These are phyloP conservation scores for Tenualosa thibaudeaui DNA, from an alignment of 2,797 vertebrate genomes.

Conservation along the genomic window DNA sequence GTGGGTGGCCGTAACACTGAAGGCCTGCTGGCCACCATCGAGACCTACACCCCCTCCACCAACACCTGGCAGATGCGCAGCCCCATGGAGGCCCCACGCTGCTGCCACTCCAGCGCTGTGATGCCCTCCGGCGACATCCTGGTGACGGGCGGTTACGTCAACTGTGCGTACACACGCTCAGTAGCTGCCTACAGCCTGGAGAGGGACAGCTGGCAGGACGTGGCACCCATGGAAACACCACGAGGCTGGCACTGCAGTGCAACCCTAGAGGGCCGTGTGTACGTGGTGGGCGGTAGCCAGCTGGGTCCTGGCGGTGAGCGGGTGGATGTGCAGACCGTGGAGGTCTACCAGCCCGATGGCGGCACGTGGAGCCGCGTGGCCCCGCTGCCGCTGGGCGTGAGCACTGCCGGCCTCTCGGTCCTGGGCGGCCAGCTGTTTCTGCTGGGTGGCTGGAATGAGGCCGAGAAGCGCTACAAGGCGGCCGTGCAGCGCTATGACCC, in stretches of 20 bases:
- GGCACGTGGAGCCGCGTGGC: conserved; percentile 73
- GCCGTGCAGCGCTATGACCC: conserved; percentile 78
- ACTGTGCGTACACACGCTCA: conserved; percentile 80
- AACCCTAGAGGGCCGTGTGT: conserved; percentile 66
- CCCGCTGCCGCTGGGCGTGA: conserved; percentile 75
- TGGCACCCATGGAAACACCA: conserved; percentile 71
- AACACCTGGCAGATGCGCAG: conserved; percentile 82
- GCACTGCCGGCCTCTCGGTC: conserved; percentile 78
- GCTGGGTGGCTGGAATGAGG: conserved; percentile 84
- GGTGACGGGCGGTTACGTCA: conserved; percentile 81
- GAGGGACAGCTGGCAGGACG: conserved; percentile 74
- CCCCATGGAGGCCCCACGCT: conserved; percentile 79
- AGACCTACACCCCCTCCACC: conserved; percentile 82
- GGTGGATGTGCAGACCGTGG: conserved; percentile 77
- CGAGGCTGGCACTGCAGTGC: conserved; percentile 83
- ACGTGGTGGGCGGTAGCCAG: conserved; percentile 83
- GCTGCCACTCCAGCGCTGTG: conserved; percentile 80
- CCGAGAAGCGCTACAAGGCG: conserved; percentile 81
- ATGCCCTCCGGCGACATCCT: conserved; percentile 77
- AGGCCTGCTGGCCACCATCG: conserved; percentile 75
- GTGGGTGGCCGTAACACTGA: conserved; percentile 81
- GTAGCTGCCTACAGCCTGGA: conserved; percentile 74
- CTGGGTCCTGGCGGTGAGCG: conserved; percentile 76
- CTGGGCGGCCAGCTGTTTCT: conserved; percentile 73
- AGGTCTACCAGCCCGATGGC: conserved; percentile 71